A percentile compares a stretch with the other conserved stretches of the same genome.
Conservation (phyloP, 2,888 invertebrate genomes). For the Teleiodes luculella region DNA sequence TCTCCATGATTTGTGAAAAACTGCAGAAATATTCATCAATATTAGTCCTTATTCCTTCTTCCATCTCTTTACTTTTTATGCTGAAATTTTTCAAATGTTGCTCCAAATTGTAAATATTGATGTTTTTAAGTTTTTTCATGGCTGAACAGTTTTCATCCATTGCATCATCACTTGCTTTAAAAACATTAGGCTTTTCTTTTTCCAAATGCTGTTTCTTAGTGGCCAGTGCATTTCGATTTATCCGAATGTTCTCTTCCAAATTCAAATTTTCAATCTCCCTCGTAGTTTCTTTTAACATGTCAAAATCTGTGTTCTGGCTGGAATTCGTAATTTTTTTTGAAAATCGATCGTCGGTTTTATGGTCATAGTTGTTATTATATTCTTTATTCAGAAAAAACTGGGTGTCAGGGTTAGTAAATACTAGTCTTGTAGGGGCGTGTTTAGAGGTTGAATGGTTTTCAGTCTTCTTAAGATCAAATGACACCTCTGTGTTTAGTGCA, state of each 20-base stretch:
- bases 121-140: conserved; percentile 12
- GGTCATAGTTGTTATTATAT: neutral
- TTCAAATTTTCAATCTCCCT: neutral
- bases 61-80: conserved; percentile 30
- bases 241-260: neutral
- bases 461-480: conserved; percentile 13
- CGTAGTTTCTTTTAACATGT: neutral
- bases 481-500: conserved; percentile 15
- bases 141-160: neutral
- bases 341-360: too few relatives aligned
- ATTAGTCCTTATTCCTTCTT: conserved; percentile 31
- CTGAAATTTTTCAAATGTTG: conserved; percentile 29
- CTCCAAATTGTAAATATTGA: conserved; percentile 21
- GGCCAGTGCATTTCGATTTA: too few relatives aligned
- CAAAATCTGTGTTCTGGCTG: neutral
- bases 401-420: too few relatives aligned
- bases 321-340: too few relatives aligned
- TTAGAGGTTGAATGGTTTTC: too few relatives aligned
- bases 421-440: too few relatives aligned
- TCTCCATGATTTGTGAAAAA: conserved; percentile 54
- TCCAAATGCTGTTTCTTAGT: neutral
- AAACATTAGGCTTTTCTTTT: neutral
- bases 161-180: neutral
- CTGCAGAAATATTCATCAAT: conserved; percentile 48
- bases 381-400: neutral